Conservation (phyloP, 2,888 invertebrate genomes). For the Cotesia congregata region DNA sequence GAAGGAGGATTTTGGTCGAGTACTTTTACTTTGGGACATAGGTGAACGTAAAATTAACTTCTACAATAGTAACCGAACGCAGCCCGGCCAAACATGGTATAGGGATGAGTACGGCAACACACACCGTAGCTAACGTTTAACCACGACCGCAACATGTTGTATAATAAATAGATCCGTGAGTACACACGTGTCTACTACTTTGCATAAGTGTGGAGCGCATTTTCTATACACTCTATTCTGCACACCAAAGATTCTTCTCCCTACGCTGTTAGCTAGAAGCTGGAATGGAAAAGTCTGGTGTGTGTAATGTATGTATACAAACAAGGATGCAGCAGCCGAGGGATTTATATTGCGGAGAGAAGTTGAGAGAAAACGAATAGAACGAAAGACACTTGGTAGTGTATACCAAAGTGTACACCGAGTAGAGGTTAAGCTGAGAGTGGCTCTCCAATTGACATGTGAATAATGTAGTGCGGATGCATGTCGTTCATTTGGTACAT, state of each 20-base stretch:
- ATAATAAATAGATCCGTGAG: constrained; percentile 42
- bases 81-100: constrained; percentile 17
- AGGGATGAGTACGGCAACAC: not conserved
- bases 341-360: constrained; percentile 12
- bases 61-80: constrained; percentile 17
- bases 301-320: constrained; percentile 11
- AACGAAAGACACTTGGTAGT: constrained; percentile 10
- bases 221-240: not conserved
- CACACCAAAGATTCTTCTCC: not conserved
- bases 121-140: constrained; percentile 33
- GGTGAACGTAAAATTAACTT: constrained; percentile 37
- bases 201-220: not conserved
- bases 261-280: too few relatives aligned
- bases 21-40: not conserved
- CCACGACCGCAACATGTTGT: constrained; percentile 39
- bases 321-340: not conserved
- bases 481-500: constrained; percentile 31
- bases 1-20: not conserved
- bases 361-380: not conserved
- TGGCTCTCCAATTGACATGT: constrained; percentile 28
- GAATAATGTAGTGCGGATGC: constrained; percentile 29
- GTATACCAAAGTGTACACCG: not conserved
- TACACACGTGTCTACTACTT: constrained; percentile 17
- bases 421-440: constrained; percentile 16
- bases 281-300: not conserved